Base-by-base conservation (phyloP, 2,797 vertebrate genomes). In the Xenentodon cancila region DNA sequence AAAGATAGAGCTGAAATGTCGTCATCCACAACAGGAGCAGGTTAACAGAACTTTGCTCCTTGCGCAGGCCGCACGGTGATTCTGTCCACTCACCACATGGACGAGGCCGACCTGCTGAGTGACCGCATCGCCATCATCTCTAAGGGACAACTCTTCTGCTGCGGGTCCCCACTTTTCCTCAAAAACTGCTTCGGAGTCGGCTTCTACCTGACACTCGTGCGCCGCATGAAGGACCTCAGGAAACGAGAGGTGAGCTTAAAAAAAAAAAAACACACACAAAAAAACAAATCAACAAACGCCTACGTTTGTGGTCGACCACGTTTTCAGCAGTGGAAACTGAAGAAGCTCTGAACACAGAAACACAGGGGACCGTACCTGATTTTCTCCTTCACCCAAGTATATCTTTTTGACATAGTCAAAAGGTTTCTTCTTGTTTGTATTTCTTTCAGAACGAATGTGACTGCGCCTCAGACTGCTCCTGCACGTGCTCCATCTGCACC, bases 21-120 rank as follows among this genome's bases (percentile, higher is more conserved):
- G 3, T 11, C 34, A 11, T 37, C 11, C 11, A 11, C 34, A 37
- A 12, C 34, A 40, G 37, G 12, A 40, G 13, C 34, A 37, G 9
- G 3, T 30, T 1, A 5, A 1, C 30, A 15, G 48, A 46, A 18
- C 30, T 16, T 21, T 22, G 1, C 7, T 13, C 2, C 9, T 4
- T 7, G 32, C 8, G 20, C 85, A 99, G 98, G 95, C 17, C 95
- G 96, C 60, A 99, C 97, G 0, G 95, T 98, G 72, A 97, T 99
- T 65, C 92, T 99, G 58, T 98, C 98, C 78, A 98, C 98, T 0
- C 98, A 99, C 59, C 97, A 99, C 84, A 99, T 99, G 97, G 98
- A 99, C 19, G 98, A 99, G 82, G 98, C 97, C 0, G 98, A 99
- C 82, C 94, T 99, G 69, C 94, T 99, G 16, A 97, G 97, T 8